Evolutionary conservation across 1,140 invertebrate genomes (phyloP), one percentile per base, ranked within the genome.

Genomic region (Cardiocondyla obscurior): DNA sequence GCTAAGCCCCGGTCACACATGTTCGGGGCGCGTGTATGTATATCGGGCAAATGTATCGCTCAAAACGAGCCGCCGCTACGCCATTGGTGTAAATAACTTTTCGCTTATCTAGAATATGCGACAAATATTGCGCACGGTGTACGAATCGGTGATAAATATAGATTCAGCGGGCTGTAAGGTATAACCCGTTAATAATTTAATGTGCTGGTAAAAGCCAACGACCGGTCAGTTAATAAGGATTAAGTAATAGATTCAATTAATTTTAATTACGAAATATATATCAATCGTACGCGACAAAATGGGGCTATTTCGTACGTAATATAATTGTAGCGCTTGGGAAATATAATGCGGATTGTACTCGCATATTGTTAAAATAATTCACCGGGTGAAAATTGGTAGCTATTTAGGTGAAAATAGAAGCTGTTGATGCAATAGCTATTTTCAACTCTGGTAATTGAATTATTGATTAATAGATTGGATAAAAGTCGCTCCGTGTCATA

Each of bases 1-100:
- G 85, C 85, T 87, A 87, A 87, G 85, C 85, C 76, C 39, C 64
- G 44, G 67, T 86, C 70, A 86, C 67, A 86, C 73, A 87, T 81
- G 85, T 65, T 79, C 62, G 36, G 30, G 53, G 42, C 70, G 39
- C 51, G 64, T 51, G n/a, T 64, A 16, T 42, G n/a, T 39, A 7
- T 25, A 25, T 3, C 19, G 25, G 33, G 53, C 58, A 72, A 79
- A 83, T 57, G 64, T 81, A 44, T 79, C 33, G 46, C 33, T 30
- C 46, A 53, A 30, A 58, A 79, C 62, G 62, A 67, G 53, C n/a
- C 49, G 62, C 30, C 44, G 14, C 55, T 4, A 36, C 10, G 16
- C 22, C 36, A 55, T 79, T 33, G 36, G 49, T 79, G 36, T 53
- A 79, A 79, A 67, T 69, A 67, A 79, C 74, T 79, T 79, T 53